These are phyloP conservation scores for Otolemur crassicaudatus DNA, from an alignment of 2,797 vertebrate genomes.

Conservation along the genomic window DNA sequence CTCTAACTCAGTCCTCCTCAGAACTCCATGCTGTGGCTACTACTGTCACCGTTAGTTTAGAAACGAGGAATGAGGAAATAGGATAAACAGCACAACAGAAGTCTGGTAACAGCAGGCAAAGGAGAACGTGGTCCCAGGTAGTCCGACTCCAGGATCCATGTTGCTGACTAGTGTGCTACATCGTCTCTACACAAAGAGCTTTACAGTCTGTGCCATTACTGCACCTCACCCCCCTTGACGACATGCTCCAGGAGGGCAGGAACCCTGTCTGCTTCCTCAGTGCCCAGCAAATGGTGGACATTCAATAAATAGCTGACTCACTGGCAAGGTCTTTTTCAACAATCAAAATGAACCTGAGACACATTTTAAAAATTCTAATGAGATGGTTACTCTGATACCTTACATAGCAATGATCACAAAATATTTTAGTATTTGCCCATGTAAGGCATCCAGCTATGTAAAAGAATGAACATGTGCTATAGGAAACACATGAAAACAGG, in stretches of 20 bases:
- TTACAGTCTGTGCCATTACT: neutral
- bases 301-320: neutral
- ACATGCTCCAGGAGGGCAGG: neutral
- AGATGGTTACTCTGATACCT: neutral
- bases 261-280: neutral
- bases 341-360: neutral
- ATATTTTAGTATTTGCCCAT: neutral
- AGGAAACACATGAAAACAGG: conserved; percentile 10
- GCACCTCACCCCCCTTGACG: neutral
- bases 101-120: neutral
- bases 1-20: neutral
- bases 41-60: no score
- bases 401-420: neutral
- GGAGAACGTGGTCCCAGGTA: no score
- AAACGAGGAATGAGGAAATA: neutral
- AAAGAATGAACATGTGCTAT: neutral
- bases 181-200: neutral
- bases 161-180: neutral
- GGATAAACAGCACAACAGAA: neutral
- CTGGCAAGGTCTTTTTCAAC: neutral
- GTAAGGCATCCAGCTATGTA: neutral
- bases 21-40: neutral
- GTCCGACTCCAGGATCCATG: neutral
- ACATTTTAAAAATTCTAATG: neutral
- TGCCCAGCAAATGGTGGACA: neutral